Conservation (phyloP, 1,140 invertebrate species). For the Drosophila aff. region DNA sequence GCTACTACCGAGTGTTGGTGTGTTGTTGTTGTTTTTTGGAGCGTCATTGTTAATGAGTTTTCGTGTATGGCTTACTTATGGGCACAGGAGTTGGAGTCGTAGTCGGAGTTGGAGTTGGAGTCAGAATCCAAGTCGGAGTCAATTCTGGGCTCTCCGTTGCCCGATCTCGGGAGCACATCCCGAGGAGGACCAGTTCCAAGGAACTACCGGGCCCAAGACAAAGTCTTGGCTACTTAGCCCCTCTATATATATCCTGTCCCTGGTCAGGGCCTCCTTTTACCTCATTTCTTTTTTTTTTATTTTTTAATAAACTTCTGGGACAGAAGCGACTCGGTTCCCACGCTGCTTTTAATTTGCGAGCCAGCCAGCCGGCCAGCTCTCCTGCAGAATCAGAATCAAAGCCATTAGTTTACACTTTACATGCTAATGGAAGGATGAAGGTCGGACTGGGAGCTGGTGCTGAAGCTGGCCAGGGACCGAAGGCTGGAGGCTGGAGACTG, state of each 20-base stretch:
- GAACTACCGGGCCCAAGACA: constrained; percentile 67
- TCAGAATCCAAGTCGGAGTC: background rate
- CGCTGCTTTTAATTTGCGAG: constrained; percentile 71
- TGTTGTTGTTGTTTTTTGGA: constrained; percentile 57
- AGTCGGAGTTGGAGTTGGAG: background rate
- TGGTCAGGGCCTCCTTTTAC: constrained; percentile 5
- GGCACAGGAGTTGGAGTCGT: constrained; percentile 7
- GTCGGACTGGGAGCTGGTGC: background rate
- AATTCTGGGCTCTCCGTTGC: background rate
- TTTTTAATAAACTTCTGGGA: constrained; percentile 79
- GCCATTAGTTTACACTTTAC: constrained; percentile 83
- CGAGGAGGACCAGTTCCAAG: constrained; percentile 66
- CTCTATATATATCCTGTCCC: constrained; percentile 17
- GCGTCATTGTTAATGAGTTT: constrained; percentile 84
- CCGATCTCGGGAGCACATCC: constrained; percentile 7
- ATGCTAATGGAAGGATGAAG: constrained; percentile 73
- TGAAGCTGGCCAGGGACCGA: background rate
- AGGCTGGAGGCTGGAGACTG: background rate
- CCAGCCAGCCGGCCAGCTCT: background rate
- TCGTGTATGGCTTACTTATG: constrained; percentile 83
- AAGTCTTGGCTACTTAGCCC: constrained; percentile 51
- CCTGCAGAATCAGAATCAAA: constrained; percentile 64
- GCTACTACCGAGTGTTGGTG: constrained; percentile 18
- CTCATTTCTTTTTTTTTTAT: background rate
- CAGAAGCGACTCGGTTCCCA: constrained; percentile 63